Base-by-base conservation (phyloP, 2,797 vertebrate genomes). In the Sebastes nivosus region DNA sequence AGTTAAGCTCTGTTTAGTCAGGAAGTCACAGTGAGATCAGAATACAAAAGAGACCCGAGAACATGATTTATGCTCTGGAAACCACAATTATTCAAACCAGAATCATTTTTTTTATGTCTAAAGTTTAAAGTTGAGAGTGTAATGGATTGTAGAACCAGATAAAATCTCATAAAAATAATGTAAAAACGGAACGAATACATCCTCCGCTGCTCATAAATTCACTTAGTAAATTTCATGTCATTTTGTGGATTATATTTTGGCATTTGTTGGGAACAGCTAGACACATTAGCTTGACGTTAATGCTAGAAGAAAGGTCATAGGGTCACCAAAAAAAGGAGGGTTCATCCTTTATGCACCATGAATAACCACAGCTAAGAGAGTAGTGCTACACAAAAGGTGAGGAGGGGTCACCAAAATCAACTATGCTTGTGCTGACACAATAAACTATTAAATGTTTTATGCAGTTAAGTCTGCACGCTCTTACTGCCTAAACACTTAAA, bases 401-500 rank as follows among this genome's bases (percentile, higher is more conserved):
- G 9, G 7, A 58, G 13, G 13, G 32, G n/a, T 73, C 60, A 22
- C 2, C 2, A 32, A 22, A 63, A 69, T 34, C 20, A 60, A 57
- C 68, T 66, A 73, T 24, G 4, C 11, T 61, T 57, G 5, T 81
- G 46, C 70, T 80, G 71, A 83, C 74, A 86, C 42, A 73, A 77
- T 72, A 77, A 64, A 69, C 58, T 71, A 73, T 52, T 79, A 34
- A 67, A 74, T 78, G 24, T 74, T 70, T 79, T 30, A 85, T 52
- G 25, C 4, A 54, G 64, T 87, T 81, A 58, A 75, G 52, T 67
- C 64, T 67, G 34, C 65, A 61, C 12, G 5, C 24, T 50, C 18
- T 69, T 29, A 61, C 55, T 60, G 50, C 24, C 60, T 67, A 61
- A 83, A 79, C 59, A 77, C 34, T 18, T 46, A 57, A 30, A 55